These are phyloP conservation scores for Sphenodon punctatus DNA, from an alignment of 2,797 vertebrate genomes.

Conservation along the genomic window DNA sequence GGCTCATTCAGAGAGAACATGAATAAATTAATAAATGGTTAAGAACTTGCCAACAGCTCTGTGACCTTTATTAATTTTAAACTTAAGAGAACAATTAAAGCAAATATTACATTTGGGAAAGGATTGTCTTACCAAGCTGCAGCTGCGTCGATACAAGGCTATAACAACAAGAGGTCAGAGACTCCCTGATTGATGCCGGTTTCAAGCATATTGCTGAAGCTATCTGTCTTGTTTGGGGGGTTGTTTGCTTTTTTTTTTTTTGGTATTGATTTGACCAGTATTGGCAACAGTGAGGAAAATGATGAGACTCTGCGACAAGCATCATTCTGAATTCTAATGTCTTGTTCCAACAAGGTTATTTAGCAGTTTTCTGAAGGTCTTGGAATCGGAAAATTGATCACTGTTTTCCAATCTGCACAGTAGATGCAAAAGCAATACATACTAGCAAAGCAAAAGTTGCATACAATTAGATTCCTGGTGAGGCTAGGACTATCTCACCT, in stretches of 20 bases:
- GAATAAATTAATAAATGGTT: background rate
- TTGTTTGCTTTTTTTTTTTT: too few relatives aligned
- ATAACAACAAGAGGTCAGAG: background rate
- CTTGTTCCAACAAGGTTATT: background rate
- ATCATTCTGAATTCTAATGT: background rate
- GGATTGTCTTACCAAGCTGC: background rate
- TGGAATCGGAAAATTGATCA: background rate
- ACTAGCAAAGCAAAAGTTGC: too few relatives aligned
- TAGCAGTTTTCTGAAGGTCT: background rate
- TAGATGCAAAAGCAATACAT: background rate
- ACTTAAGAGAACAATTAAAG: background rate
- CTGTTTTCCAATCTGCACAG: background rate
- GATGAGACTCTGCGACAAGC: background rate
- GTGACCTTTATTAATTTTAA: background rate
- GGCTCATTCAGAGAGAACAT: background rate
- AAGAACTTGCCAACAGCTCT: background rate
- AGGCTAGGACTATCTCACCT: background rate
- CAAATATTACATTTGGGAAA: background rate
- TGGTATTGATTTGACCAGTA: background rate
- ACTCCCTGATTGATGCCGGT: accelerated
- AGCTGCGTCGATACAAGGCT: background rate
- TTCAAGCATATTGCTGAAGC: background rate
- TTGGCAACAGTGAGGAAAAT: background rate
- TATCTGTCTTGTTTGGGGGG: too few relatives aligned
- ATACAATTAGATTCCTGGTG: background rate